phyloP scores from a whole-genome alignment of 2,888 invertebrate species.

The Sylvicola fuscatus region DNA sequence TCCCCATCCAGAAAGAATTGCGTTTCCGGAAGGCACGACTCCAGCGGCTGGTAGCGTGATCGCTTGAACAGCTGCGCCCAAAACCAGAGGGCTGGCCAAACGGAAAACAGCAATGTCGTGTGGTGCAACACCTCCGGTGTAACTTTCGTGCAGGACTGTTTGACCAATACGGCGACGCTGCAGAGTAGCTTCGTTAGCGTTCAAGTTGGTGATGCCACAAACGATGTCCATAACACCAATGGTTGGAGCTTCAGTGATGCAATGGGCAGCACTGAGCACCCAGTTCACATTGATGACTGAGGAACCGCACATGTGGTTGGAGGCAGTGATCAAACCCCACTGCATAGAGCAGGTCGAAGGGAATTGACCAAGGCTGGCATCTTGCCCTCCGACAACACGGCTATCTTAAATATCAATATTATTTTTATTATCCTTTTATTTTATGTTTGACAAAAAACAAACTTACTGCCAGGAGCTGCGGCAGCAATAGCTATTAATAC shows the following conservation, averaged over 20 bases:
- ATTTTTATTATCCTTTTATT: background rate
- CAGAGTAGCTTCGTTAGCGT: background rate
- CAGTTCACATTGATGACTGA: conserved; percentile 7
- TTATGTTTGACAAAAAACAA: too few species aligned
- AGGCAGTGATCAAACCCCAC: background rate
- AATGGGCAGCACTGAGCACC: conserved; percentile 9
- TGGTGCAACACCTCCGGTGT: conserved; percentile 6
- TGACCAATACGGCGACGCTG: background rate
- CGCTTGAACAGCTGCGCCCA: conserved; percentile 9
- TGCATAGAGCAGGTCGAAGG: conserved; percentile 6
- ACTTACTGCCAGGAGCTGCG: too few species aligned
- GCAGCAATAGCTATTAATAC: too few species aligned
- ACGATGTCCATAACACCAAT: background rate
- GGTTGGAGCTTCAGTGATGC: conserved; percentile 5
- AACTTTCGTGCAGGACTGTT: background rate
- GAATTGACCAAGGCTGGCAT: conserved; percentile 2
- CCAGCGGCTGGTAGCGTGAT: conserved; percentile 2
- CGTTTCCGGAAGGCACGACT: conserved; percentile 3
- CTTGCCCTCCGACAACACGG: conserved; percentile 7
- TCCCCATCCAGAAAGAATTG: conserved; percentile 8
- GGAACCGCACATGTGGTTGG: conserved; percentile 6
- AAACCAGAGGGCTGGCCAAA: conserved; percentile 5
- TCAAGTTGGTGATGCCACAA: background rate
- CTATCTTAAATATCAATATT: too few species aligned
- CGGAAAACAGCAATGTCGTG: conserved; percentile 8